phyloP scores from a whole-genome alignment of 2,888 invertebrate genomes.

The Sminthurinus aureus region DNA sequence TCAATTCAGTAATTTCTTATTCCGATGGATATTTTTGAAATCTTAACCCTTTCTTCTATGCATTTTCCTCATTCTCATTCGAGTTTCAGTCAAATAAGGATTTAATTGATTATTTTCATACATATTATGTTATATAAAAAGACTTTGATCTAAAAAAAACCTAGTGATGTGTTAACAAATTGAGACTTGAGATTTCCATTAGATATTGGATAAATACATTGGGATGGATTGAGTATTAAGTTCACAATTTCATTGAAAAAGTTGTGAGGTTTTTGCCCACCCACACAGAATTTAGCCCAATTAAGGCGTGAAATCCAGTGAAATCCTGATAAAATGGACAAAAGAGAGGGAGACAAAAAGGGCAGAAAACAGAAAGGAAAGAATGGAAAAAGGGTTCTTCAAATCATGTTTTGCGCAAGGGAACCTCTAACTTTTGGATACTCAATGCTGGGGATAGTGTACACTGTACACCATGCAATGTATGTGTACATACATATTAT shows the following conservation, averaged over 20 bases:
- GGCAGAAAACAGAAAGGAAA: not conserved
- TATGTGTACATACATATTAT: too few relatives aligned
- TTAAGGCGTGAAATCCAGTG: conserved; percentile 37
- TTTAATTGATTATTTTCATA: too few relatives aligned
- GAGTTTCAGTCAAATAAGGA: too few relatives aligned
- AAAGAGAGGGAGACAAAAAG: not conserved
- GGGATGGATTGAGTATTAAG: not conserved
- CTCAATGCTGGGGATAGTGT: not conserved
- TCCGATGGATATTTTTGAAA: too few relatives aligned
- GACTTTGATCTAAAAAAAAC: too few relatives aligned
- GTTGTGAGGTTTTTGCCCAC: conserved; percentile 19
- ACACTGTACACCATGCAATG: not conserved
- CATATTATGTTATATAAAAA: too few relatives aligned
- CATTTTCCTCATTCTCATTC: too few relatives aligned
- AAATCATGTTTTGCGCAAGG: not conserved
- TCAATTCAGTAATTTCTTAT: too few relatives aligned
- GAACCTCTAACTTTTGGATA: not conserved
- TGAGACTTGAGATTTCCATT: not conserved
- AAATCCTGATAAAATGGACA: not conserved
- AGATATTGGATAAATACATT: too few relatives aligned
- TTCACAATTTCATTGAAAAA: not conserved
- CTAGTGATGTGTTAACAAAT: not conserved
- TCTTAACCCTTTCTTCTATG: too few relatives aligned
- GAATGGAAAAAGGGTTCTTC: not conserved
- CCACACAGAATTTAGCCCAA: conserved; percentile 22